These are phyloP conservation scores for Ormyrus nitidulus DNA, from an alignment of 2,888 invertebrate genomes.

Conservation along the genomic window DNA sequence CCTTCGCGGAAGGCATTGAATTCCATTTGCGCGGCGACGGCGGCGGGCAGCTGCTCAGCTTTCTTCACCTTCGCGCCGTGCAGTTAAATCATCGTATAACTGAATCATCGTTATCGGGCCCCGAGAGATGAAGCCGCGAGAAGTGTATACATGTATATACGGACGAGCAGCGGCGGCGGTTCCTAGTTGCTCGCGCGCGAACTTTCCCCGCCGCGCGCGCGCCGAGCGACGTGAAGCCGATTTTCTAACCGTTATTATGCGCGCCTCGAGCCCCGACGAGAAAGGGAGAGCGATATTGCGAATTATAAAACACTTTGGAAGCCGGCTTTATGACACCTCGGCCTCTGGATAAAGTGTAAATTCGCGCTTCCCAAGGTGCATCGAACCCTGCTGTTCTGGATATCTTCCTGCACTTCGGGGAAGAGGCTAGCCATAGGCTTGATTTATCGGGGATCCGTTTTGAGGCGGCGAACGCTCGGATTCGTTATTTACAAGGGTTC, in stretches of 20 bases:
- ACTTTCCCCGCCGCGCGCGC: constrained; percentile 41
- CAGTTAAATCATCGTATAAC: constrained; percentile 48
- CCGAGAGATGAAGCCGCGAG: constrained; percentile 3
- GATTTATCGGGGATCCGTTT: constrained; percentile 24
- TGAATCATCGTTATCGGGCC: constrained; percentile 49
- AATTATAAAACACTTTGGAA: constrained; percentile 44
- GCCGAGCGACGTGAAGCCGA: constrained; percentile 31
- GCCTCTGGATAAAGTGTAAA: constrained; percentile 22
- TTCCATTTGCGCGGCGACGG: constrained; percentile 21
- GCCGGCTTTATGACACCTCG: constrained; percentile 20
- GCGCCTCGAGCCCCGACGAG: neutral
- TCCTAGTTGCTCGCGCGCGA: constrained; percentile 18
- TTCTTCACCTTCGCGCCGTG: constrained; percentile 34
- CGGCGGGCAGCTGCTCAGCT: neutral
- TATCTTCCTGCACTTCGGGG: neutral
- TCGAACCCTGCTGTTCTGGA: neutral
- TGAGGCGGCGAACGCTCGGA: neutral
- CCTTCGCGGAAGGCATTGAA: constrained; percentile 49
- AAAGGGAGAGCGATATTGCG: constrained; percentile 1
- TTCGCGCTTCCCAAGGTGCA: constrained; percentile 5
- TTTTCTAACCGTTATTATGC: constrained; percentile 36
- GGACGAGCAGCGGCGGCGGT: neutral
- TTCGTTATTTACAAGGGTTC: constrained; percentile 32
- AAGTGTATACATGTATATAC: too few relatives aligned
- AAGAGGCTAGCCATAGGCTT: constrained; percentile 1